These are phyloP conservation scores for Calidris pygmaea DNA, from an alignment of 2,113 vertebrate species.

Conservation along the genomic window DNA sequence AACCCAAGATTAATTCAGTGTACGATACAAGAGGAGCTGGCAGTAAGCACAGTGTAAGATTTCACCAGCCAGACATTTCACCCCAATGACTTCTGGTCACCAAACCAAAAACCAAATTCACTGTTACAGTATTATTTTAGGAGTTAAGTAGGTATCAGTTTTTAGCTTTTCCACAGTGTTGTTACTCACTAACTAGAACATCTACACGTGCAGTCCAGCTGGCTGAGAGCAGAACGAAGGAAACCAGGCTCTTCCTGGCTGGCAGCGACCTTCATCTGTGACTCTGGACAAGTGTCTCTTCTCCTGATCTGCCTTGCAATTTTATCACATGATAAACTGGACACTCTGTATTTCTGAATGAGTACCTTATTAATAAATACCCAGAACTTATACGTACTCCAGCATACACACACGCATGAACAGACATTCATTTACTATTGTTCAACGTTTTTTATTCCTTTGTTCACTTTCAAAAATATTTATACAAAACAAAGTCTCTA, in stretches of 20 bases:
- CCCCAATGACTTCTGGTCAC: slow-evolving; percentile 2
- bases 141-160: background rate
- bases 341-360: background rate
- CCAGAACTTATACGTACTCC: background rate
- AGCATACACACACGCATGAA: background rate
- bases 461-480: background rate
- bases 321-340: background rate
- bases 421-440: background rate
- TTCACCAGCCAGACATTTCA: background rate
- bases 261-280: background rate
- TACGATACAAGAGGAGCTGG: background rate
- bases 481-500: background rate
- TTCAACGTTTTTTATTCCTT: background rate
- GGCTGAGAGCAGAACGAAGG: background rate
- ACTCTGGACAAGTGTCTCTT: background rate
- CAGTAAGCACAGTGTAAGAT: background rate
- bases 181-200: background rate
- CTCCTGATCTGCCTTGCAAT: background rate
- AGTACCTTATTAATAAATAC: background rate
- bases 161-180: background rate
- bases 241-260: background rate
- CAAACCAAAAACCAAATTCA: slow-evolving; percentile 21
- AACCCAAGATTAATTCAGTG: background rate
- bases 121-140: background rate
- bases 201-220: background rate